phyloP scores from a whole-genome alignment of 2,113 vertebrate genomes.

The Rhabdomys dilectus region DNA sequence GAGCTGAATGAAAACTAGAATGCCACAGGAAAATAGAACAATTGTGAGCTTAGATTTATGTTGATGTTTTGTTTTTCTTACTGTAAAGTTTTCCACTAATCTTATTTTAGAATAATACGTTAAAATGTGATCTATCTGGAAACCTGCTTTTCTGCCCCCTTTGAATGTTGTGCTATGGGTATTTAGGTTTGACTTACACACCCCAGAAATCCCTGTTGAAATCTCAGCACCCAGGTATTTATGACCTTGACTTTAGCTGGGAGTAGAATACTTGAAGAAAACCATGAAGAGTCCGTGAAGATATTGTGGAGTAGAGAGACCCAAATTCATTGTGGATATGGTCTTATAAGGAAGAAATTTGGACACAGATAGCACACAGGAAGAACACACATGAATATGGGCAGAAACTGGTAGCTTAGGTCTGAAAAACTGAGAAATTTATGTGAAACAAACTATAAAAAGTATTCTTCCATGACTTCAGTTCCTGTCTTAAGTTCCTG shows the following conservation, averaged over 20 bases:
- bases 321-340: neutral
- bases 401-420: neutral
- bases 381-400: neutral
- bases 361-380: neutral
- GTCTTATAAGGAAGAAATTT: neutral
- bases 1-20: rapidly evolving
- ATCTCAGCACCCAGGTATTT: neutral
- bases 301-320: neutral
- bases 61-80: too few species aligned
- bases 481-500: neutral
- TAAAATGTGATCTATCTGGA: too few species aligned
- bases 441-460: neutral
- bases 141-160: rapidly evolving
- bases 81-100: neutral
- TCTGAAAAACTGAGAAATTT: neutral
- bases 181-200: neutral
- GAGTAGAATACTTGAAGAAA: neutral
- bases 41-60: rapidly evolving
- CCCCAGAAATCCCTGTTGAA: neutral
- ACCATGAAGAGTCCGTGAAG: too few species aligned
- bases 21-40: rapidly evolving
- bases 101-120: neutral
- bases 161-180: too few species aligned
- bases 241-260: neutral
- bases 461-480: neutral